Base-by-base conservation (phyloP, 2,113 vertebrate species). In the Desmodus rotundus region DNA sequence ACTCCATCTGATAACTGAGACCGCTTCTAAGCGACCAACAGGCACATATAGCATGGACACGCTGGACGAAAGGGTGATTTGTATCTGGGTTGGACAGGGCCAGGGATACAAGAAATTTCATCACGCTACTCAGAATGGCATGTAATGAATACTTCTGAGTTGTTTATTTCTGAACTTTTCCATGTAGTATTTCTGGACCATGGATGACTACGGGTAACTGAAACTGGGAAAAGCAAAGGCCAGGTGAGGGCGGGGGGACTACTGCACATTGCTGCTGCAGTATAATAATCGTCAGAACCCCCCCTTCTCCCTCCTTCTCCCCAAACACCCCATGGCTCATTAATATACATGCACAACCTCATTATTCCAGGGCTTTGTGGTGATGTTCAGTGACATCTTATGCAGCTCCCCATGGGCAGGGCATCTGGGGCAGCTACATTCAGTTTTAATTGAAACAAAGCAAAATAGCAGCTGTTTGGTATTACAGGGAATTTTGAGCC, bases 401-500 rank as follows among this genome's bases (percentile, higher is more conserved):
- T 20, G 12, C 31, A 63, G 38, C 19, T 85, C 91, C 63, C 14
- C 31, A 38, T 12, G 47, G 47, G 78, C 15, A 94, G 87, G 94
- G 87, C 38, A 28, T 94, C 85, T 93, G 68, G 84, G 91, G 90
- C 47, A 89, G 86, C 88, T 89, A 76, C 61, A 38, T 92, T 96
- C 76, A 89, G 11, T 93, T 98, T 95, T 97, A 96, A 97, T 85
- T 65, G 50, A 97, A 97, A 96, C 17, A 43, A 93, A 89, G 93
- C 94, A 95, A 95, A 97, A 73, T 13, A 85, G 89, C 96, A 97
- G 81, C 94, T 87, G 70, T 68, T 97, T 96, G 96, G 81, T 45
- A 95, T 96, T 97, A 89, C 54, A 92, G n/a, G 43, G 93, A 94
- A 87, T 68, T 91, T 95, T 89, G 96, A 98, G 93, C 54, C 82